Base-by-base conservation (phyloP, 2,888 invertebrate species). In the Crematogaster levior region DNA sequence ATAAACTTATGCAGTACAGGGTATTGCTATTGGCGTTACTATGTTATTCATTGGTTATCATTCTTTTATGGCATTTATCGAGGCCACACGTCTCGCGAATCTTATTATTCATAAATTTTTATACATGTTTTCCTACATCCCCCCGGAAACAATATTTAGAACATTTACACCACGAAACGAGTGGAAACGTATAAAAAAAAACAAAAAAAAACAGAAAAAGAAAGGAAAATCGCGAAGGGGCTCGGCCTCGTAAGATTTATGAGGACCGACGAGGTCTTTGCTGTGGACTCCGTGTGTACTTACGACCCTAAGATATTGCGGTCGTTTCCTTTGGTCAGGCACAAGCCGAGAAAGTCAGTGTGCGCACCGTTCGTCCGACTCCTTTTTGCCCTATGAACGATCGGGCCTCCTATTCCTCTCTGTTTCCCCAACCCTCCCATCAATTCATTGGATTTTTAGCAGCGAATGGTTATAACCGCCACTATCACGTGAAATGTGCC, bases 281-380 rank as follows among this genome's bases (percentile, higher is more conserved):
- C 86, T 85, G 77, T 87, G 75, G 81, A 87, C 85, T 87, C 88
- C 86, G 90, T 91, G 92, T 91, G 91, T 91, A 91, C 91, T 91
- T 91, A 91, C 89, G 84, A 88, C 90, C 91, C 91, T 92, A 91
- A 92, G 92, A 92, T 92, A 92, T 92, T 91, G 89, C 89, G 89
- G 87, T 88, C 90, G 90, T 90, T 91, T 90, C 89, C 90, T 89
- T 90, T 88, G 91, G 86, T 90, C 89, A 85, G 85, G 84, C 82
- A n/a, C n/a, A 85, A 89, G 81, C 86, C 86, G 84, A 82, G 60
- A 83, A 90, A 89, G 88, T 88, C 89, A 85, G 77, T 74, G 79
- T 68, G 75, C 65, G 84, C 83, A 81, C 61, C 60, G 65, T 68
- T 72, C 80, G 65, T 77, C 75, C 75, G 46, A 58, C 61, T 77